A percentile compares a stretch with the other conserved stretches of the same genome.
Evolutionary conservation across 2,888 invertebrate species (phyloP).

Genomic region (Tenthredo amoena): DNA sequence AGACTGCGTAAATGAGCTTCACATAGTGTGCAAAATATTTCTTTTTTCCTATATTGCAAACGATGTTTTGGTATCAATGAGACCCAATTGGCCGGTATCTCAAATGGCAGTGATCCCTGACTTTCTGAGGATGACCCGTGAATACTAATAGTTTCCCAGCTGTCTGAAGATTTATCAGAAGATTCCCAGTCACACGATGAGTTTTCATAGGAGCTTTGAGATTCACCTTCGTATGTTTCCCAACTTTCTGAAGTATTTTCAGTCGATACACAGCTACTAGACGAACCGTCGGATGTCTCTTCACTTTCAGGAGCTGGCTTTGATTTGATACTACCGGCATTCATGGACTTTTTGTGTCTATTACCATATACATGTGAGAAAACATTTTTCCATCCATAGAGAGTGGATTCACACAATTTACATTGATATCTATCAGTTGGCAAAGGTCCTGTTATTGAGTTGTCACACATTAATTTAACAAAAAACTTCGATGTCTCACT

Average conservation of each 20-base stretch:
- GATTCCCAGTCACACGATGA: slow-evolving; percentile 5
- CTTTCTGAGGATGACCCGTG: background rate
- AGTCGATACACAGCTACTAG: slow-evolving; percentile 22
- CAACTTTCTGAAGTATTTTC: slow-evolving; percentile 30
- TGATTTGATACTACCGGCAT: background rate
- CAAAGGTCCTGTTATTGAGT: slow-evolving; percentile 5
- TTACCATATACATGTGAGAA: background rate
- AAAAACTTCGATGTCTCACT: background rate
- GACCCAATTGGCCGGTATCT: background rate
- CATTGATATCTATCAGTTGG: background rate
- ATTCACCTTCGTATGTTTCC: slow-evolving; percentile 8
- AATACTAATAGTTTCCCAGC: slow-evolving; percentile 6
- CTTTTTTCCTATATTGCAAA: background rate
- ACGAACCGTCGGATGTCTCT: background rate
- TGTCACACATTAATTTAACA: background rate
- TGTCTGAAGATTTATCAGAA: background rate
- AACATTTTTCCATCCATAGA: background rate
- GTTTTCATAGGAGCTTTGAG: background rate
- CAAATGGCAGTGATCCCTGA: background rate
- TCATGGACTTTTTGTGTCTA: background rate
- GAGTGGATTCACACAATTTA: background rate
- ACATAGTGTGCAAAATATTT: slow-evolving; percentile 32
- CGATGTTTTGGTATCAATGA: slow-evolving; percentile 19
- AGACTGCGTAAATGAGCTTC: background rate
- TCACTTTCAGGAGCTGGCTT: background rate